Percentiles rank a stretch among this genome's conserved stretches.
Evolutionary conservation across 2,888 invertebrate genomes (phyloP).

Genomic region (Halictus ligatus): DNA sequence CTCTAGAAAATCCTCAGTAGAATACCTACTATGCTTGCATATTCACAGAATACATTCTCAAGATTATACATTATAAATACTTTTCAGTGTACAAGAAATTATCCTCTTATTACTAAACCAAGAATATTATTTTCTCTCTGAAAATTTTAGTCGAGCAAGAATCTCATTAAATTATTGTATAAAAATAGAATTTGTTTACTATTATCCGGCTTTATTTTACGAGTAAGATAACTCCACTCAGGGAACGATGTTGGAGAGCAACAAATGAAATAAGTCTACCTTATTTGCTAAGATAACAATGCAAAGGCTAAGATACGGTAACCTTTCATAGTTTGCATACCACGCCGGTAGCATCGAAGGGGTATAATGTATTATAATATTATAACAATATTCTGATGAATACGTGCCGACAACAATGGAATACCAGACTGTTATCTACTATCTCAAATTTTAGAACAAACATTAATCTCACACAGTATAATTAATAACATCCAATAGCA

Average conservation of each 20-base stretch:
- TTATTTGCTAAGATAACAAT: neutral
- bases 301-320: neutral
- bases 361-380: neutral
- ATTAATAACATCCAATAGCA: neutral
- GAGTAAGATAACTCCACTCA: neutral
- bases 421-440: neutral
- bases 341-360: neutral
- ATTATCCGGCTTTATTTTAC: neutral
- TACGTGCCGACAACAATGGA: neutral
- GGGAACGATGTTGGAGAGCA: neutral
- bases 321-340: neutral
- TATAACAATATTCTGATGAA: neutral
- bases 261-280: neutral
- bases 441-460: neutral
- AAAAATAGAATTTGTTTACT: neutral
- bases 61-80: neutral
- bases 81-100: neutral
- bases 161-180: neutral
- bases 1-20: neutral
- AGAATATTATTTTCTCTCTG: neutral
- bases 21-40: neutral
- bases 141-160: neutral
- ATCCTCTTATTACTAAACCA: neutral
- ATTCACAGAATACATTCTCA: neutral
- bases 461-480: neutral